A percentile compares a stretch with the other conserved stretches of the same genome.
Conservation (phyloP, 2,113 vertebrate species). For the Chaetorhynchus papuensis region DNA sequence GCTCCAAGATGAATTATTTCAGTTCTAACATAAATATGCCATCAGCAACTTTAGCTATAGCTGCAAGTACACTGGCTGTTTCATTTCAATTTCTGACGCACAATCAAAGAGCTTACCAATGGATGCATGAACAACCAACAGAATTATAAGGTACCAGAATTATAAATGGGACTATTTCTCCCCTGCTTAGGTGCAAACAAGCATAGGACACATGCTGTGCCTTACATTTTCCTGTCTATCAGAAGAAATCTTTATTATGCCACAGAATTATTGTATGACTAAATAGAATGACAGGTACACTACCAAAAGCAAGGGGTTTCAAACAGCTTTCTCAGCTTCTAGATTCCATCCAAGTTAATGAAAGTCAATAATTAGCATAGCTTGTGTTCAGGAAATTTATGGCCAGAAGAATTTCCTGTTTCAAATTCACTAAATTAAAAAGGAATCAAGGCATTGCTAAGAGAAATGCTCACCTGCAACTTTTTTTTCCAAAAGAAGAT, state of each 20-base stretch:
- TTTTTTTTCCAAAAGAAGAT: background rate
- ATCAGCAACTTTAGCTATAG: background rate
- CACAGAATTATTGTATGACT: background rate
- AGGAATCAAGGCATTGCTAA: background rate
- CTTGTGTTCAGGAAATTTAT: background rate
- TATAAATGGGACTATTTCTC: background rate
- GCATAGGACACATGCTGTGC: background rate
- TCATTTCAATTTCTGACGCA: background rate
- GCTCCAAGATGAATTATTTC: background rate
- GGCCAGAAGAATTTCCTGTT: background rate
- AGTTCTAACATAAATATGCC: background rate
- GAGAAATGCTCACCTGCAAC: background rate
- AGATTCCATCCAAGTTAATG: background rate
- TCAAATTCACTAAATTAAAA: background rate
- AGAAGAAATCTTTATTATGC: background rate
- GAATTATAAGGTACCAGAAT: background rate
- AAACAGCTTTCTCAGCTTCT: background rate
- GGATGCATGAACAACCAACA: background rate
- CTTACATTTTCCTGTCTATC: background rate
- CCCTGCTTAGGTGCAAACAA: background rate
- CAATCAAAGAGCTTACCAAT: background rate
- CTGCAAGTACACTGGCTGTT: background rate
- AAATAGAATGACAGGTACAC: background rate
- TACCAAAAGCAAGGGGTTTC: background rate
- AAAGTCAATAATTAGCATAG: background rate